Evolutionary conservation across 2,113 vertebrate species (phyloP).

Genomic region (Notiomystis cincta): DNA sequence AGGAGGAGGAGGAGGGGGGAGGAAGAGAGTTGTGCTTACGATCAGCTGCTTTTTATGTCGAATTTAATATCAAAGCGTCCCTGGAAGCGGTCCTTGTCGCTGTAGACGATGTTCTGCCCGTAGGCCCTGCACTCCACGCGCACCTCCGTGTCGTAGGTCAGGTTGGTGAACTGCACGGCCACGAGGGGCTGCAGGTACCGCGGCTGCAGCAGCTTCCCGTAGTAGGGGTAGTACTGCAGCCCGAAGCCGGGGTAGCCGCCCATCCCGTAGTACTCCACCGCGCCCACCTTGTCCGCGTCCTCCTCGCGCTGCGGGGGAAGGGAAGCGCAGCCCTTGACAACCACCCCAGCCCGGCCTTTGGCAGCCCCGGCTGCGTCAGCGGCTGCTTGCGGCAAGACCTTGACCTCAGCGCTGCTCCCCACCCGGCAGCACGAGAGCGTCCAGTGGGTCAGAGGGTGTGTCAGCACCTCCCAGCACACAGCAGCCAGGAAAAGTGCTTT

Average conservation of each 20-base stretch:
- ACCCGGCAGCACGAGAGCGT: accelerated
- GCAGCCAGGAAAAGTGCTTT: not conserved
- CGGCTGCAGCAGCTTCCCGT: conserved; percentile 87
- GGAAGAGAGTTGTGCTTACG: conserved; percentile 73
- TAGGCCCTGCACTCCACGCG: conserved; percentile 91
- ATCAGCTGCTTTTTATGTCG: conserved; percentile 87
- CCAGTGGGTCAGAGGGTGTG: accelerated
- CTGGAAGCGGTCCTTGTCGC: conserved; percentile 95
- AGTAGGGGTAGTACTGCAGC: conserved; percentile 97
- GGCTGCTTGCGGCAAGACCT: accelerated
- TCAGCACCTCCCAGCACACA: not conserved
- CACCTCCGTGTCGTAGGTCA: conserved; percentile 77
- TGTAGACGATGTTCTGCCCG: conserved; percentile 88
- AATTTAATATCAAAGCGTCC: conserved; percentile 98
- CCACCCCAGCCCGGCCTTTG: accelerated
- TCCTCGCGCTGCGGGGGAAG: conserved; percentile 78
- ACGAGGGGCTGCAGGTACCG: conserved; percentile 93
- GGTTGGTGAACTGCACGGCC: conserved; percentile 90
- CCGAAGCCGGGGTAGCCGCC: conserved; percentile 77
- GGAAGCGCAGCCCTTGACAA: not conserved
- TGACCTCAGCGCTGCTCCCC: accelerated
- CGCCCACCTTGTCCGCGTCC: conserved; percentile 74
- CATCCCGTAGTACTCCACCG: conserved; percentile 82
- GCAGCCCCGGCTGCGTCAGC: not conserved
- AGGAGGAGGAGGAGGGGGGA: conserved; percentile 58